phyloP scores from a whole-genome alignment of 2,888 invertebrate species.

The Caenorhabditis japonica region DNA sequence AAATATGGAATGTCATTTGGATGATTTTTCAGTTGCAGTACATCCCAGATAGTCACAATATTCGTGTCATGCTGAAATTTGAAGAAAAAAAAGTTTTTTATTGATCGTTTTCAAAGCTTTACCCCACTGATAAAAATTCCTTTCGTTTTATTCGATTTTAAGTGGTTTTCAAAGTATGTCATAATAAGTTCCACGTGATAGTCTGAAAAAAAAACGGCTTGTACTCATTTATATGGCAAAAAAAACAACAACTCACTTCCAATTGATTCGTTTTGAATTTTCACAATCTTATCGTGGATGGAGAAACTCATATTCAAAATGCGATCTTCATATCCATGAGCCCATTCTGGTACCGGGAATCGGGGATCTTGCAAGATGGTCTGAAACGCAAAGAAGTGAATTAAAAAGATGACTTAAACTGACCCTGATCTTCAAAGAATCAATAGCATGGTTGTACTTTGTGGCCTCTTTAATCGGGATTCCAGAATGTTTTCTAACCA shows the following conservation, averaged over 20 bases:
- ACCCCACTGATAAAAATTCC: conserved; percentile 58
- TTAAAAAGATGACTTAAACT: conserved; percentile 1
- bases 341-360: conserved; percentile 66
- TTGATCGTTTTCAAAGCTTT: neutral
- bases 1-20: conserved; percentile 47
- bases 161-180: conserved; percentile 55
- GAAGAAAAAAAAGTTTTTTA: neutral
- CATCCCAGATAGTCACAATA: conserved; percentile 51
- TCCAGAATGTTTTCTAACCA: conserved; percentile 17
- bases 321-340: conserved; percentile 40
- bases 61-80: conserved; percentile 61
- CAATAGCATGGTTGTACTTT: conserved; percentile 53
- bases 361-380: conserved; percentile 46
- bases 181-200: conserved; percentile 53
- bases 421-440: conserved; percentile 62
- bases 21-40: conserved; percentile 24
- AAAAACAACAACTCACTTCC: conserved; percentile 26
- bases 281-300: conserved; percentile 45
- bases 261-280: conserved; percentile 42
- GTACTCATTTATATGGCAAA: neutral
- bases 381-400: conserved; percentile 18
- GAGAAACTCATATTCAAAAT: conserved; percentile 33
- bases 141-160: conserved; percentile 39
- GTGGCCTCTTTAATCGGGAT: conserved; percentile 13
- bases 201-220: conserved; percentile 33